Base-by-base conservation (phyloP, 2,888 invertebrate genomes). In the Girardia tigrina region DNA sequence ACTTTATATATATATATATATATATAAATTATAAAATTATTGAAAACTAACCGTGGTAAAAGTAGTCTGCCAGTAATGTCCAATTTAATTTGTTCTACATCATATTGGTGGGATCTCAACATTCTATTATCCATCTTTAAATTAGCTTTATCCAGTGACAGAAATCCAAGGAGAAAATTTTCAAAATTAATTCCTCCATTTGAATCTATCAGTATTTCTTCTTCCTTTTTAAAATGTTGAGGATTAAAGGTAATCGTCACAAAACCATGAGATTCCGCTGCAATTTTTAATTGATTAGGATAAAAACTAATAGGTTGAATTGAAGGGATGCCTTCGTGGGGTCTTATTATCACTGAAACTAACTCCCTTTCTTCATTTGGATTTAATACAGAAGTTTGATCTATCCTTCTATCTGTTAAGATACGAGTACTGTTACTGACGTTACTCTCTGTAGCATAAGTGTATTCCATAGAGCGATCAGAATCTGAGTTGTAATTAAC, bases 21-120 rank as follows among this genome's bases (percentile, higher is more conserved):
- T n/a, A n/a, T n/a, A n/a, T n/a, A n/a, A n/a, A n/a, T n/a, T n/a
- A n/a, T n/a, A n/a, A n/a, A n/a, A n/a, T n/a, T n/a, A n/a, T n/a
- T n/a, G n/a, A n/a, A 36, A 36, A 12, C 83, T 80, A 78, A 83
- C 83, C 81, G 76, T 4, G 83, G 82, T 36, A 82, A 82, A 77
- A 82, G 82, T 26, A 83, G 79, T 69, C 81, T 80, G 28, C 81
- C 81, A 6, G 82, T 81, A 80, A 83, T 81, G 70, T 83, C 81
- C 4, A 83, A 77, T 70, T 79, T 77, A 14, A 83, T 77, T 29
- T 80, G 79, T 0, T 78, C 73, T 0, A 81, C 79, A n/a, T 79
- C 79, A 77, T 80, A 83, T 2, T 79, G 81, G 56, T 81, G 79
- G 8, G 70, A 56, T 74, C 83, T 4, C 70, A 28, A 26, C 70